Base-by-base conservation (phyloP, 2,888 invertebrate genomes). In the Acanthococcus lagerstroemiae region DNA sequence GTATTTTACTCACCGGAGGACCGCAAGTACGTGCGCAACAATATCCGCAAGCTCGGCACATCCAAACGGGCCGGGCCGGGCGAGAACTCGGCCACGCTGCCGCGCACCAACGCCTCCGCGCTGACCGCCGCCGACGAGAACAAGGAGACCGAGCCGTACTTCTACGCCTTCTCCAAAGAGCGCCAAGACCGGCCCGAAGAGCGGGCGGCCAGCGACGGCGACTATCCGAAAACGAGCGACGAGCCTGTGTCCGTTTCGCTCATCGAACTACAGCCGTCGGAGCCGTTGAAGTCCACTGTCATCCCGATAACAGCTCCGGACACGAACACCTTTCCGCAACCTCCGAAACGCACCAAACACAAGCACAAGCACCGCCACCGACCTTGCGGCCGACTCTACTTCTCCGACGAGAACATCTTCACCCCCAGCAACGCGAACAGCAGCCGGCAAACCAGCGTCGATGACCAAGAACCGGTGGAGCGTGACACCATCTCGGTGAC, bases 1-100 rank as follows among this genome's bases (percentile, higher is more conserved):
- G 88, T 88, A 69, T 90, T 91, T 75, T 87, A 85, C 72, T 79
- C 79, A 9, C 79, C 83, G 0, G 83, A 83, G 63, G 84, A 84
- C 69, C 80, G 80, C 52, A 83, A 83, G 72, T 83, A 83, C 72
- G 77, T 80, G 27, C 77, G 80, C 70, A 60, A 67, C 12, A 65
- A 55, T 45, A 54, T 37, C 4, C 67, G 68, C 2, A 68, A 67
- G 56, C 22, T 25, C 3, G 65, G 45, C 12, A 44, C 65, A 25
- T 48, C 50, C 1, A 67, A 65, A 21, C 22, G 52, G 52, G 48
- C 25, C 60, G 45, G 19, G 21, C 37, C 50, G 22, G 54, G 30
- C 12, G 52, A 52, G 9, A 50, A 60, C 12, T 50, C 50, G 27
- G 61, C 61, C 5, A 61, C 61, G 7, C 24, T 61, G 24, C 61